A percentile compares a stretch with the other conserved stretches of the same genome.
phyloP scores from a whole-genome alignment of 2,888 invertebrate species.

The Taenaris catops region DNA sequence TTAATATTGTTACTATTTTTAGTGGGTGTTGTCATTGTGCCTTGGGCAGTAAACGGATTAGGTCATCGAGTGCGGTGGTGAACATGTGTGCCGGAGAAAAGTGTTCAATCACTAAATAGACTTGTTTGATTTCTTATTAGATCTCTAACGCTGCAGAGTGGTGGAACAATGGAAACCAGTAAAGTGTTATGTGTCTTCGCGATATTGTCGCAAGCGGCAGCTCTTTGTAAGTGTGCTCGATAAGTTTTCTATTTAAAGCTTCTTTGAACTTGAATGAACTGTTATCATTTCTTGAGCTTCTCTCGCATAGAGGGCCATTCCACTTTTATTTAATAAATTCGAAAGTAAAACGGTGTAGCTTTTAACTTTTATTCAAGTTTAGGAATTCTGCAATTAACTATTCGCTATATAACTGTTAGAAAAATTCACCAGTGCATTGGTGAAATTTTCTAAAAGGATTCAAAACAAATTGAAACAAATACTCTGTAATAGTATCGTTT shows the following conservation, averaged over 20 bases:
- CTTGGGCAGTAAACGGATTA: conserved; percentile 65
- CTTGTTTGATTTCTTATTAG: conserved; percentile 68
- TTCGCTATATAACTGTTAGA: no score
- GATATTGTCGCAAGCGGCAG: conserved; percentile 54
- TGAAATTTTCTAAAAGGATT: no score
- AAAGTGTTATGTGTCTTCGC: conserved; percentile 58
- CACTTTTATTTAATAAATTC: conserved; percentile 26
- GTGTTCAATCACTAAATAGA: conserved; percentile 55
- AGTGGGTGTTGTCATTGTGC: conserved; percentile 79
- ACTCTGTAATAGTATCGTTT: no score
- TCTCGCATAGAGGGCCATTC: conserved; percentile 34
- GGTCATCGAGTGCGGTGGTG: conserved; percentile 72
- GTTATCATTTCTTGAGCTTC: conserved; percentile 19
- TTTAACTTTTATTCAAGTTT: not conserved
- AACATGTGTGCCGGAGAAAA: conserved; percentile 71
- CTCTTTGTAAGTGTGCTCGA: conserved; percentile 56
- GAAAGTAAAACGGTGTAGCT: not conserved
- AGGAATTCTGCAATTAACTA: no score
- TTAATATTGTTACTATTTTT: conserved; percentile 79
- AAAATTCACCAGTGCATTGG: no score
- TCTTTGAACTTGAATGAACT: conserved; percentile 15
- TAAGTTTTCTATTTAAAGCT: conserved; percentile 13
- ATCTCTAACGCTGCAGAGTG: conserved; percentile 51
- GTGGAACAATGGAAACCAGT: conserved; percentile 59
- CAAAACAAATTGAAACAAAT: no score